Percentiles rank a stretch among this genome's conserved stretches.
Evolutionary conservation across 2,888 invertebrate genomes (phyloP).

Genomic region (Homarus gammarus): DNA sequence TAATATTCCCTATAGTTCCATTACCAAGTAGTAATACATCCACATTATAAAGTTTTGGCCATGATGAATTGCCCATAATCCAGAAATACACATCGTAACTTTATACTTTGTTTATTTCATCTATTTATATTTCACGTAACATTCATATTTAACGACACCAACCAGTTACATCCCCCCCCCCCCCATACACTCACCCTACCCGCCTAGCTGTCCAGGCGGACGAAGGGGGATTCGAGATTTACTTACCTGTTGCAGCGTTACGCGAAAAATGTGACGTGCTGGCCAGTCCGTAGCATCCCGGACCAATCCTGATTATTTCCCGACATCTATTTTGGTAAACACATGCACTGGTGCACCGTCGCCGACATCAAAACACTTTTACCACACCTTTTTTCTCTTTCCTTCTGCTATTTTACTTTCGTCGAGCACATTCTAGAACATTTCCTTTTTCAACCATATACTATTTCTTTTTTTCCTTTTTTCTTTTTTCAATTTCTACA

Average conservation of each 20-base stretch:
- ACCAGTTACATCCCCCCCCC: too few relatives aligned
- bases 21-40: too few relatives aligned
- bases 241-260: conserved; percentile 37
- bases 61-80: too few relatives aligned
- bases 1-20: too few relatives aligned
- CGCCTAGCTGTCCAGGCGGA: background rate
- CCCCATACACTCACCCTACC: background rate
- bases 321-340: conserved; percentile 39
- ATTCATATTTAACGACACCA: too few relatives aligned
- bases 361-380: background rate
- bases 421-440: conserved; percentile 6
- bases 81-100: too few relatives aligned
- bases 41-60: too few relatives aligned
- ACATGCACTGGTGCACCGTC: conserved; percentile 7
- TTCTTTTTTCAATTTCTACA: background rate
- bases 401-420: conserved; percentile 9
- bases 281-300: conserved; percentile 14
- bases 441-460: background rate
- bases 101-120: too few relatives aligned
- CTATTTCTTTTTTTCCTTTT: background rate
- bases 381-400: background rate
- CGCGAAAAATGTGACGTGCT: conserved; percentile 3
- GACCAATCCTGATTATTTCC: conserved; percentile 6
- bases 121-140: too few relatives aligned
- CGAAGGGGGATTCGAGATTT: background rate